Conservation (phyloP, 2,797 vertebrate species). For the Anguilla megastoma region DNA sequence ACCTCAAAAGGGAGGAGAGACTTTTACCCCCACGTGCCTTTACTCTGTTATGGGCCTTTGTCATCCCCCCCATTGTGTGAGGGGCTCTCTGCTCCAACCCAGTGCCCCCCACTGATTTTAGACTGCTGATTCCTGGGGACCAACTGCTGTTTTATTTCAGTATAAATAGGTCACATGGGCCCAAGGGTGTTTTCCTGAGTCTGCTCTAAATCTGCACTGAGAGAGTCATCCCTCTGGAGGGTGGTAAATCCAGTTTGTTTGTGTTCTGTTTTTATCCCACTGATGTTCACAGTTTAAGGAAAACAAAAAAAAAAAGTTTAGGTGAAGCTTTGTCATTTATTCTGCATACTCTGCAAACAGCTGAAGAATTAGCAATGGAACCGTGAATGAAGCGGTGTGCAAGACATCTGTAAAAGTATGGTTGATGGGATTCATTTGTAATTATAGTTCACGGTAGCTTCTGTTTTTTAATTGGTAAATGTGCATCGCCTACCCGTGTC, state of each 20-base stretch:
- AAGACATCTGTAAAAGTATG: not conserved
- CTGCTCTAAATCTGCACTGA: not conserved
- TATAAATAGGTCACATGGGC: not conserved
- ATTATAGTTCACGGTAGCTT: not conserved
- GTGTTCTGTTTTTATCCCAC: not conserved
- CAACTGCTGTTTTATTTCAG: not conserved
- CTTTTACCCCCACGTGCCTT: not conserved
- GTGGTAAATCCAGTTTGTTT: not conserved
- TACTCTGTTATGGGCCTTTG: not conserved
- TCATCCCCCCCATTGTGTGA: not conserved
- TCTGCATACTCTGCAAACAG: not conserved
- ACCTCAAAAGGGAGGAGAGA: not conserved
- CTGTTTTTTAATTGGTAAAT: not conserved
- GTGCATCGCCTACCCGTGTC: not conserved
- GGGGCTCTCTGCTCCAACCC: not conserved
- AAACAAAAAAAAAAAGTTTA: not conserved
- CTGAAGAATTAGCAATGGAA: not conserved
- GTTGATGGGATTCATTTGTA: not conserved
- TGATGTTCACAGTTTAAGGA: not conserved
- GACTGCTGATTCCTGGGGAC: not conserved
- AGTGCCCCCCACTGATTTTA: not conserved
- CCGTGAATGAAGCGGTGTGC: not conserved
- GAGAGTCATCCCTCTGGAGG: not conserved
- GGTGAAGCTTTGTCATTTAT: not conserved
- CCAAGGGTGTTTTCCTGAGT: not conserved